These are phyloP conservation scores for Drosophila funebris DNA, from an alignment of 1,140 invertebrate genomes.

Conservation along the genomic window DNA sequence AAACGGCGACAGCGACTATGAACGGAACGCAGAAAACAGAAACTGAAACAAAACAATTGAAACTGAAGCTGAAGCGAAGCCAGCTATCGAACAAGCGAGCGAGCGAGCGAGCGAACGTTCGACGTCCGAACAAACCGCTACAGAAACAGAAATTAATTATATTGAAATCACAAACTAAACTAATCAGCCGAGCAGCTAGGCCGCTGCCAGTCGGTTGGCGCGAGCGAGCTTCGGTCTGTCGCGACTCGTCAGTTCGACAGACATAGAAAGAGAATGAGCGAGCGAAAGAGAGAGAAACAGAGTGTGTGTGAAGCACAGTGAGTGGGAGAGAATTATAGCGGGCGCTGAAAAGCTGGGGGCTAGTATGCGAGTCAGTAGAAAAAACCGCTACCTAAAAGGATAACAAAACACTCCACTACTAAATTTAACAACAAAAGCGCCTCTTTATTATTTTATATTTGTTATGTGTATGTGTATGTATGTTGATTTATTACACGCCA, in stretches of 20 bases:
- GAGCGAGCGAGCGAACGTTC: conserved; percentile 63
- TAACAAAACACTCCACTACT: not conserved
- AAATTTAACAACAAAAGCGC: not conserved
- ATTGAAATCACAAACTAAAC: conserved; percentile 81
- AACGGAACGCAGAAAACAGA: conserved; percentile 45
- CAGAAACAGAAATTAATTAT: conserved; percentile 81
- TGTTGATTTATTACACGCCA: conserved; percentile 31
- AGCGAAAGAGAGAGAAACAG: not conserved
- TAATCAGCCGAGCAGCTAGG: conserved; percentile 71
- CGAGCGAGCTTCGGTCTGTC: conserved; percentile 30
- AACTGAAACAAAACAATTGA: conserved; percentile 50
- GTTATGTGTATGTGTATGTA: not conserved
- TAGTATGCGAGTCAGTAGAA: not conserved
- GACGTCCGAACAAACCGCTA: conserved; percentile 71
- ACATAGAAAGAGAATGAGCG: not conserved
- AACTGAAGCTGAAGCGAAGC: conserved; percentile 39
- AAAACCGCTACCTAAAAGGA: conserved; percentile 17
- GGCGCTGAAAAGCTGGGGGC: conserved; percentile 5
- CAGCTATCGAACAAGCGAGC: conserved; percentile 17
- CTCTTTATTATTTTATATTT: not conserved
- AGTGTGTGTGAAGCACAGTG: conserved; percentile 1
- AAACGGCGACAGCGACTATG: not conserved
- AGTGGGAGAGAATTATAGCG: conserved; percentile 3
- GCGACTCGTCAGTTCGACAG: not conserved
- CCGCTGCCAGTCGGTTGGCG: conserved; percentile 16